Base-by-base conservation (phyloP, 2,888 invertebrate species). In the Sphinx pinastri region DNA sequence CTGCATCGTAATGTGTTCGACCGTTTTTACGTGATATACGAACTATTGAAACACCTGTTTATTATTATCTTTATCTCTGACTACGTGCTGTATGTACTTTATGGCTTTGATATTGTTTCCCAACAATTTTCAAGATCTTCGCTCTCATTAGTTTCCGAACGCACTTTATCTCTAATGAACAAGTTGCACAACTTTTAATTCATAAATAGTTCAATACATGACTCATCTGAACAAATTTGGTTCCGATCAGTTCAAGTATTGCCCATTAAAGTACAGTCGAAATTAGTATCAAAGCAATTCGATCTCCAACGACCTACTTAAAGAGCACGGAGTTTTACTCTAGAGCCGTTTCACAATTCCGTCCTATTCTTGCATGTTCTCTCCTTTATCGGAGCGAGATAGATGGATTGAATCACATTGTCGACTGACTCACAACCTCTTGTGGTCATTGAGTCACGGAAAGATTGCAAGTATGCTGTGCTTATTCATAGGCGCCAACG, bases 381-480 rank as follows among this genome's bases (percentile, higher is more conserved):
- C 69, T 58, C 74, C 75, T 76, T 72, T 67, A 76, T 71, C 74
- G 75, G 79, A 80, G 67, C 76, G 76, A 78, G 81, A 82, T 71
- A 72, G 77, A 70, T 68, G 25, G 1, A 72, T 82, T 83, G 85
- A 87, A 81, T 87, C 86, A 87, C 75, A 71, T 75, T 79, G 81
- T 81, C 77, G 80, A 76, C 76, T 87, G 88, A 89, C 81, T 88
- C 88, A 88, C 81, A 82, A 84, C 77, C 77, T 82, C 77, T 77
- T 80, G 86, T 80, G 88, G 88, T 86, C 83, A 85, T 80, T 89
- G 90, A 89, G 87, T 89, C 90, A 90, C 81, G 79, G 83, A 83
- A 79, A 81, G 82, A 85, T 84, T 80, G 85, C 77, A 72, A 77
- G 77, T 81, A 81, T 75, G 73, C 77, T 77, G 80, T 72, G 79